Base-by-base conservation (phyloP, 2,888 invertebrate genomes). In the Acleris cristana region DNA sequence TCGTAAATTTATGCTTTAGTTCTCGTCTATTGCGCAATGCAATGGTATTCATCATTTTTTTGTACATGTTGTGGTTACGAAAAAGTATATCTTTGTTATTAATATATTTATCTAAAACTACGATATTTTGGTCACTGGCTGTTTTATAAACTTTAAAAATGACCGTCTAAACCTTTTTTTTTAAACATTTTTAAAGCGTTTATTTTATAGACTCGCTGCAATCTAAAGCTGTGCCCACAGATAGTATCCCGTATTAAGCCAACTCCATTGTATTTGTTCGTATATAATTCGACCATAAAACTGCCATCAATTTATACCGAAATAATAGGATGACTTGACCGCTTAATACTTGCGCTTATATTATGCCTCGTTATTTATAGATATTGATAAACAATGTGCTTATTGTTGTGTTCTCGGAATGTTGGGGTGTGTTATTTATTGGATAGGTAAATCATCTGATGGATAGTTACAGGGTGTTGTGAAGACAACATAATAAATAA, bases 281-380 rank as follows among this genome's bases (percentile, higher is more conserved):
- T 57, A 67, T 63, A 58, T 54, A 45, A 48, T 48, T 53, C 62
- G 40, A 40, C 58, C 67, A 58, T 67, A 67, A 67, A 67, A 58
- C 49, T n/a, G 30, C 52, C 67, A 67, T 54, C 67, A 67, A 63
- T 67, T 58, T 67, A 63, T 67, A 67, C 67, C 62, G 40, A 63
- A 63, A 63, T 67, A 63, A 67, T 67, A 63, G 67, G 53, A 53
- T 53, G 44, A 58, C 62, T 67, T 67, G 67, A 67, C 67, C 67
- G 58, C 40, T 63, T 67, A 67, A 67, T 67, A 58, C 57, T 52
- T 51, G 19, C 56, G 62, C 57, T 63, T 63, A 54, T 53, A 49
- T 66, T 56, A 66, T 57, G 26, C 18, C 52, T 12, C 48, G n/a
- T 57, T 53, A 66, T 66, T 62, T 57, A 66, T 61, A 45, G 30